Conservation (phyloP, 2,113 vertebrate genomes). For the Boulengeromyrus knoepffleri region DNA sequence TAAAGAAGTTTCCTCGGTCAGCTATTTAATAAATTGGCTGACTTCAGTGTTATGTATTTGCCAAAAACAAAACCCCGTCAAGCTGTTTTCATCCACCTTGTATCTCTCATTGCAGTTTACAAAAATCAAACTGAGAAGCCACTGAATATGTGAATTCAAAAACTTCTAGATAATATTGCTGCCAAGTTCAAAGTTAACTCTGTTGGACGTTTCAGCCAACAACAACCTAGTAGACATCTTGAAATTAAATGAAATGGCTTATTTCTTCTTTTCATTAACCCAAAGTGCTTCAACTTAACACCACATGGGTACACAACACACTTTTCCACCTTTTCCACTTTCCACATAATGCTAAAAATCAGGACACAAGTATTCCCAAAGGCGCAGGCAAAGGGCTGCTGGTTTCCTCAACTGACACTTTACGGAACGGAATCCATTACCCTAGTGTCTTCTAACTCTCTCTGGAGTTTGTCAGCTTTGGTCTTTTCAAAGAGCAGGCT, state of each 20-base stretch:
- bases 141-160: not conserved
- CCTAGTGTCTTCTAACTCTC: slow-evolving; percentile 99
- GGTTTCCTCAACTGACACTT: slow-evolving; percentile 35
- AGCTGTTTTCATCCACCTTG: not conserved
- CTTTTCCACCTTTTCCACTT: too few species aligned
- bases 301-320: not conserved
- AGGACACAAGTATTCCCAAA: not conserved
- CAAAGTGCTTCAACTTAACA: not conserved
- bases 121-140: not conserved
- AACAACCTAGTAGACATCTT: not conserved
- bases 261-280: not conserved
- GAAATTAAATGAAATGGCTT: not conserved
- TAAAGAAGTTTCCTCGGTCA: not conserved
- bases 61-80: not conserved
- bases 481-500: slow-evolving; percentile 99
- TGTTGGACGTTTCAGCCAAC: not conserved
- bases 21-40: not conserved
- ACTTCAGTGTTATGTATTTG: not conserved
- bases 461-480: slow-evolving; percentile 99
- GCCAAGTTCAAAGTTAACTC: not conserved
- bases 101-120: not conserved
- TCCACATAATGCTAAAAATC: not conserved
- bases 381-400: slow-evolving; percentile 5
- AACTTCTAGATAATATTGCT: not conserved
- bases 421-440: slow-evolving; percentile 89